Evolutionary conservation across 1,140 invertebrate genomes (phyloP).

Genomic region (Polypedilum vanderplanki): DNA sequence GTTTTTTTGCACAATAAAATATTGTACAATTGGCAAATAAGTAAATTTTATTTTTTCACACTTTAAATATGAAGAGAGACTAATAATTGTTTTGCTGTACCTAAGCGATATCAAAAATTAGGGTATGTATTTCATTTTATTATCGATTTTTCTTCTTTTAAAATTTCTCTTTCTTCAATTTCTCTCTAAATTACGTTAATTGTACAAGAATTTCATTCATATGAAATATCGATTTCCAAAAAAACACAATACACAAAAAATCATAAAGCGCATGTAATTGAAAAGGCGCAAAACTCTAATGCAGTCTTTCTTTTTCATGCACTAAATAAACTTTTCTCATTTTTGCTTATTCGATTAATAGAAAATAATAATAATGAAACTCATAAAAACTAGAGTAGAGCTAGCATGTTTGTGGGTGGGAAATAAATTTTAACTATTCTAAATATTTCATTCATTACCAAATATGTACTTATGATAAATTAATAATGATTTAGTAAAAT

Average conservation of each 20-base stretch:
- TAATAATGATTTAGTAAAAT: too few relatives aligned
- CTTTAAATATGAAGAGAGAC: too few relatives aligned
- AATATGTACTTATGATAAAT: too few relatives aligned
- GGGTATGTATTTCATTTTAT: not conserved
- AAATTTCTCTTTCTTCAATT: not conserved
- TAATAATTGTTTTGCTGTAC: too few relatives aligned
- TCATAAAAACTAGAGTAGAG: too few relatives aligned
- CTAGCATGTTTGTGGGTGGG: too few relatives aligned
- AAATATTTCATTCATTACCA: too few relatives aligned
- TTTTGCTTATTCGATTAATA: too few relatives aligned
- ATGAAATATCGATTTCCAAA: slow-evolving; percentile 13
- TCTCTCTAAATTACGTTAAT: slow-evolving; percentile 3
- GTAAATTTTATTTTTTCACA: too few relatives aligned
- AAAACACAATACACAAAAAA: not conserved
- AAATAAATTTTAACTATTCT: too few relatives aligned
- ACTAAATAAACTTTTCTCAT: not conserved
- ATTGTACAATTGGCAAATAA: too few relatives aligned
- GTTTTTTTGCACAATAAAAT: not conserved
- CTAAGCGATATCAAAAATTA: not conserved
- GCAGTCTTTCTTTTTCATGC: not conserved
- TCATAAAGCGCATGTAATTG: not conserved
- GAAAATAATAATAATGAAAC: too few relatives aligned
- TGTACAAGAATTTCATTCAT: not conserved
- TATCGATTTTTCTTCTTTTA: slow-evolving; percentile 13
- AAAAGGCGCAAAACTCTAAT: not conserved